Evolutionary conservation across 37 sponge, comb jelly and placozoan species (phyloP).

Genomic region (Tethya wilhelma): DNA sequence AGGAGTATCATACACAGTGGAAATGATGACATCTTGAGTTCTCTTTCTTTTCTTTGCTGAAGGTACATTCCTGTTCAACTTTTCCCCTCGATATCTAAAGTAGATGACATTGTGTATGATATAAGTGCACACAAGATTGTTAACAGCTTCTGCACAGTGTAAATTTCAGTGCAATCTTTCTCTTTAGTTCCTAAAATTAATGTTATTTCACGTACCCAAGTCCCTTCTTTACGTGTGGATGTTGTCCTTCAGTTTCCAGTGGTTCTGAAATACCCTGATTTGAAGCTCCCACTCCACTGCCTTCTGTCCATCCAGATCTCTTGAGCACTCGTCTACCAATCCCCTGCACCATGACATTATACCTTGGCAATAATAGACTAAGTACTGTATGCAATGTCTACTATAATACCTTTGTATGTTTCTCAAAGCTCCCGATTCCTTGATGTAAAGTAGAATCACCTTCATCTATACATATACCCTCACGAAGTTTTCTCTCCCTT

Average conservation of each 20-base stretch:
- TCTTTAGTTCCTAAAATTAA: not conserved
- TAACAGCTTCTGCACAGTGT: no score
- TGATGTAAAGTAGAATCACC: conserved; percentile 31
- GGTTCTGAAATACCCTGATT: conserved; percentile 68
- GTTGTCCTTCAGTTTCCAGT: conserved; percentile 79
- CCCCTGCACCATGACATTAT: conserved; percentile 52
- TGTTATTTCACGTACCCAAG: conserved; percentile 74
- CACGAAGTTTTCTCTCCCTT: conserved; percentile 48
- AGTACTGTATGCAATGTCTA: not conserved
- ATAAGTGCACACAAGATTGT: not conserved
- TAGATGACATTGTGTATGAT: no score
- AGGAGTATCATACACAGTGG: conserved; percentile 74
- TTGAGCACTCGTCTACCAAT: conserved; percentile 81
- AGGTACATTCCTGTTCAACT: conserved; percentile 22
- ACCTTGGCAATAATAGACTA: not conserved
- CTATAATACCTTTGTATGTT: conserved; percentile 74
- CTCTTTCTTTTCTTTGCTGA: conserved; percentile 26
- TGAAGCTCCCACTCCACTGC: conserved; percentile 71
- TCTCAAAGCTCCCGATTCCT: conserved; percentile 59
- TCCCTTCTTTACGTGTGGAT: conserved; percentile 75
- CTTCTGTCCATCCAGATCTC: conserved; percentile 86
- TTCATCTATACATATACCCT: no score
- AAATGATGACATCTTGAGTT: conserved; percentile 64
- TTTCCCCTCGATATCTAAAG: conserved; percentile 77
- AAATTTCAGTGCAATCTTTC: no score